A percentile compares a stretch with the other conserved stretches of the same genome.
Conservation (phyloP, 1,140 invertebrate species). For the Leptoteleia sp. region DNA sequence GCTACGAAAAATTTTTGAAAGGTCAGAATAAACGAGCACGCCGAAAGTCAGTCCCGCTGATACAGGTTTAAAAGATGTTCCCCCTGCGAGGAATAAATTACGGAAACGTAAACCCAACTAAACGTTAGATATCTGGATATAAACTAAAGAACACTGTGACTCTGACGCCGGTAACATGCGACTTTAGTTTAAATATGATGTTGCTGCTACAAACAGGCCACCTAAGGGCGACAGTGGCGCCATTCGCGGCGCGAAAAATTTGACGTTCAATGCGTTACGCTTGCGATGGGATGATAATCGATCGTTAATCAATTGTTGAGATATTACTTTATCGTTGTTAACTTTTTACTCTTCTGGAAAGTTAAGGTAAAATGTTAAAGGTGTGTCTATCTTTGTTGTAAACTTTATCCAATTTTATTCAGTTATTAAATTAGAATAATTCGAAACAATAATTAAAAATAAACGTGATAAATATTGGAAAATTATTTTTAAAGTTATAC, state of each 20-base stretch:
- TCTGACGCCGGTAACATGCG: conserved; percentile 68
- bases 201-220: conserved; percentile 21
- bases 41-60: not conserved
- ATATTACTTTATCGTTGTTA: too few relatives aligned
- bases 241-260: conserved; percentile 6
- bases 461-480: too few relatives aligned
- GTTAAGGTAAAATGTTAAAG: too few relatives aligned
- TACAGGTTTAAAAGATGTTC: not conserved
- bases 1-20: not conserved
- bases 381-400: too few relatives aligned
- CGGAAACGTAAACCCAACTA: conserved; percentile 8
- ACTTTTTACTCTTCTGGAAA: too few relatives aligned
- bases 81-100: not conserved
- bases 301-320: too few relatives aligned
- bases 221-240: conserved; percentile 1
- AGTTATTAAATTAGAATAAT: too few relatives aligned
- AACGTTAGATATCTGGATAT: conserved; percentile 11
- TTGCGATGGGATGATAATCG: too few relatives aligned
- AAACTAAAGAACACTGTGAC: conserved; percentile 44
- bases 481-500: too few relatives aligned
- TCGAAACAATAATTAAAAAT: too few relatives aligned
- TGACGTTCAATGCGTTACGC: not conserved
- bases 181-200: conserved; percentile 71
- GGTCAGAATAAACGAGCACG: not conserved
- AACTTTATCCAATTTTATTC: too few relatives aligned